phyloP scores from a whole-genome alignment of 2,797 vertebrate species.

The Hipposideros larvatus region DNA sequence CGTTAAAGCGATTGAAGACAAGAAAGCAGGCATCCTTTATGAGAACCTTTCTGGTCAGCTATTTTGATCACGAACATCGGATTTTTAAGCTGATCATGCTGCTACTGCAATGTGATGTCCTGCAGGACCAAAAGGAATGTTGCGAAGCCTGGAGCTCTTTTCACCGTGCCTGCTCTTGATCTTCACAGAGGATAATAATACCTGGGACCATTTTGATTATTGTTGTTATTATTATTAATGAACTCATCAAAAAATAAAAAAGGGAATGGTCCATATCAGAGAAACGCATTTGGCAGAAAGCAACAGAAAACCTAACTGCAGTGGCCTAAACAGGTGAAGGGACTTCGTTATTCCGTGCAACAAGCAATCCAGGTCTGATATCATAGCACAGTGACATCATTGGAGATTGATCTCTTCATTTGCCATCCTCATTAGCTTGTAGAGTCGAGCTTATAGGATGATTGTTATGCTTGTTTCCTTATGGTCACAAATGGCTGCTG shows the following conservation, averaged over 20 bases:
- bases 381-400: too few species aligned
- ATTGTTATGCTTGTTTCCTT: background rate
- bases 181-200: background rate
- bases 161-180: background rate
- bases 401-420: background rate
- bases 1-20: background rate
- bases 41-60: background rate
- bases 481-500: background rate
- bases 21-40: background rate
- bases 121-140: background rate
- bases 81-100: background rate
- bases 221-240: background rate
- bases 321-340: background rate
- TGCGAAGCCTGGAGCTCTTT: background rate
- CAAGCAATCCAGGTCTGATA: background rate
- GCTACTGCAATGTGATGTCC: accelerated
- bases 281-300: background rate
- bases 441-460: background rate
- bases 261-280: background rate
- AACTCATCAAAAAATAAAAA: background rate
- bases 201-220: background rate
- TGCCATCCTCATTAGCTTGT: background rate
- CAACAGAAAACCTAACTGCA: background rate
- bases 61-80: background rate
- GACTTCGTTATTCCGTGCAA: background rate